A percentile compares a stretch with the other conserved stretches of the same genome.
Evolutionary conservation across 2,888 invertebrate genomes (phyloP).

Genomic region (Dicyrtoma fusca): DNA sequence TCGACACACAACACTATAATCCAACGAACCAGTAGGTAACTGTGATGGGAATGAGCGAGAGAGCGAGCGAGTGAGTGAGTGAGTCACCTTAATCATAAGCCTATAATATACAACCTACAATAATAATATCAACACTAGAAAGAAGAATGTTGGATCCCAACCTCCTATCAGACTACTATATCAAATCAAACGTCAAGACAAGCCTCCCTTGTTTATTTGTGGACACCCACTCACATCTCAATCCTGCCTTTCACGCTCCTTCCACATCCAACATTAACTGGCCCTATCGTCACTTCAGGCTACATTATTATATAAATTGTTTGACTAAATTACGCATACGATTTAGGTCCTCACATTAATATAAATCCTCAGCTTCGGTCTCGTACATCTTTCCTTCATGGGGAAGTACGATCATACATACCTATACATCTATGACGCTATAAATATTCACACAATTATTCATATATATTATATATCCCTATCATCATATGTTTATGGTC

Average conservation of each 20-base stretch:
- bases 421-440: no score
- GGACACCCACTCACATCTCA: constrained; percentile 25
- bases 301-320: no score
- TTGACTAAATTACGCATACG: no score
- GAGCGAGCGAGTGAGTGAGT: background rate
- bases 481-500: no score
- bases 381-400: no score
- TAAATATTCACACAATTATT: no score
- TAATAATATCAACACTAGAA: constrained; percentile 16
- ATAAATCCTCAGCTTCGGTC: no score
- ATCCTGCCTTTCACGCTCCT: constrained; percentile 8
- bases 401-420: no score
- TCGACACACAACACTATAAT: constrained; percentile 4
- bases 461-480: no score
- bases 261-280: no score
- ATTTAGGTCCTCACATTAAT: no score
- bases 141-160: constrained; percentile 17
- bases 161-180: constrained; percentile 29
- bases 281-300: no score
- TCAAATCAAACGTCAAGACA: constrained; percentile 28
- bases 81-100: constrained; percentile 24
- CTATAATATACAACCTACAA: constrained; percentile 20
- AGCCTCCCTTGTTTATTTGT: constrained; percentile 28
- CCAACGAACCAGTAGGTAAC: constrained; percentile 17
- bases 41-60: background rate